Conservation (phyloP, 2,113 vertebrate genomes). For the Solenodon paradoxus region DNA sequence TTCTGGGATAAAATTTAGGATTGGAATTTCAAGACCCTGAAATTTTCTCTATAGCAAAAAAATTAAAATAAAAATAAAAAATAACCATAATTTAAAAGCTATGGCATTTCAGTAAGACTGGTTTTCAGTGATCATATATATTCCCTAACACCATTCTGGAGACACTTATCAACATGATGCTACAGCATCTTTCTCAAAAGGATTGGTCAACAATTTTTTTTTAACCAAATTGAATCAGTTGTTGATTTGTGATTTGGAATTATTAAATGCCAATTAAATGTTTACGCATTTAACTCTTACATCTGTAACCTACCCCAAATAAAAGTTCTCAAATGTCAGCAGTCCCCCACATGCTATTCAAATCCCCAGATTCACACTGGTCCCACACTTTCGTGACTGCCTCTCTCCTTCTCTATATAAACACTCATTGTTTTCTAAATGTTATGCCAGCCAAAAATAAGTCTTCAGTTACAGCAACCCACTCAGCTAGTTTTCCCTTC, state of each 20-base stretch:
- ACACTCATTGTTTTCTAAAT: slow-evolving; percentile 62
- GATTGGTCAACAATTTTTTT: neutral
- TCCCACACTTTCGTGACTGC: slow-evolving; percentile 52
- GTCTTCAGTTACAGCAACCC: slow-evolving; percentile 11
- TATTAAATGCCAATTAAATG: slow-evolving; percentile 30
- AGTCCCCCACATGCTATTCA: slow-evolving; percentile 33
- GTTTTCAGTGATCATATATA: neutral
- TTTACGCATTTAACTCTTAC: neutral
- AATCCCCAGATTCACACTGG: slow-evolving; percentile 3
- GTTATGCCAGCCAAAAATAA: slow-evolving; percentile 60
- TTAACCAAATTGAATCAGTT: neutral
- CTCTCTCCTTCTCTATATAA: neutral
- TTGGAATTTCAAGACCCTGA: neutral
- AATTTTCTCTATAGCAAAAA: neutral
- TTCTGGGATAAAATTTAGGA: neutral
- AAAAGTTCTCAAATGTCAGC: slow-evolving; percentile 57
- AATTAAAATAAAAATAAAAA: too few relatives aligned
- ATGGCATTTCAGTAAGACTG: neutral
- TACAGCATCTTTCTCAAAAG: neutral
- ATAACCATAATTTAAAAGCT: neutral
- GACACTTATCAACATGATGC: neutral
- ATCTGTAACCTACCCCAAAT: slow-evolving; percentile 8
- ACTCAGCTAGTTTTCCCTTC: slow-evolving; percentile 23
- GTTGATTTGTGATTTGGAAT: neutral
- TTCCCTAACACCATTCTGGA: neutral